Evolutionary conservation across 2,888 invertebrate species (phyloP).

Genomic region (Cerceris ruficornis): DNA sequence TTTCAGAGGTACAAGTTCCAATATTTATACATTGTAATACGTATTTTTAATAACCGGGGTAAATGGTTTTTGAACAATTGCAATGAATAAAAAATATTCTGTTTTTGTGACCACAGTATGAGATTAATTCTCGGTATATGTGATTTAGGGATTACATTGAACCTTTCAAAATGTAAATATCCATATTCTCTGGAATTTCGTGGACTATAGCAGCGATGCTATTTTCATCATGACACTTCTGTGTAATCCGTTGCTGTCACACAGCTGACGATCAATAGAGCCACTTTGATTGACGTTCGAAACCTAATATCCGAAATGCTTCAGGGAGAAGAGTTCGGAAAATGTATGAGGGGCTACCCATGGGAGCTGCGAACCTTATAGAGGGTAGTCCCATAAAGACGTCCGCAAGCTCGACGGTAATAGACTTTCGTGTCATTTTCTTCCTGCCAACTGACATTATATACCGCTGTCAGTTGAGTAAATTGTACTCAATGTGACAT

Average conservation of each 20-base stretch:
- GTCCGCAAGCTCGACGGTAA: constrained; percentile 36
- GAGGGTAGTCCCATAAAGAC: constrained; percentile 37
- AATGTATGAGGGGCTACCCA: constrained; percentile 42
- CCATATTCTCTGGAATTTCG: neutral
- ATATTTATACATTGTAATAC: no score
- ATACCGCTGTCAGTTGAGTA: constrained; percentile 34
- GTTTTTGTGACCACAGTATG: no score
- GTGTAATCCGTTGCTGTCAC: constrained; percentile 61
- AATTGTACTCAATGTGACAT: constrained; percentile 28
- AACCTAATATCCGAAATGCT: constrained; percentile 70
- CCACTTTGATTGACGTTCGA: constrained; percentile 70
- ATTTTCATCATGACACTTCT: constrained; percentile 36
- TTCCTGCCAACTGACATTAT: constrained; percentile 32
- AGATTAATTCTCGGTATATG: no score
- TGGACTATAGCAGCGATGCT: constrained; percentile 6
- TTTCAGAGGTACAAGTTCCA: no score
- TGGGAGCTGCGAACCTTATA: constrained; percentile 32
- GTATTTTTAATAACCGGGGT: no score
- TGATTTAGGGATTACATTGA: no score
- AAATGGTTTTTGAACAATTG: no score
- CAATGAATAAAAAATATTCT: no score
- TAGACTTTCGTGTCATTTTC: constrained; percentile 57
- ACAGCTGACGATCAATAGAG: constrained; percentile 60
- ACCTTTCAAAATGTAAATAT: neutral
- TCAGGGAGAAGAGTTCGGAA: constrained; percentile 45